phyloP scores from a whole-genome alignment of 2,888 invertebrate genomes.

The Polymixis lichenea region DNA sequence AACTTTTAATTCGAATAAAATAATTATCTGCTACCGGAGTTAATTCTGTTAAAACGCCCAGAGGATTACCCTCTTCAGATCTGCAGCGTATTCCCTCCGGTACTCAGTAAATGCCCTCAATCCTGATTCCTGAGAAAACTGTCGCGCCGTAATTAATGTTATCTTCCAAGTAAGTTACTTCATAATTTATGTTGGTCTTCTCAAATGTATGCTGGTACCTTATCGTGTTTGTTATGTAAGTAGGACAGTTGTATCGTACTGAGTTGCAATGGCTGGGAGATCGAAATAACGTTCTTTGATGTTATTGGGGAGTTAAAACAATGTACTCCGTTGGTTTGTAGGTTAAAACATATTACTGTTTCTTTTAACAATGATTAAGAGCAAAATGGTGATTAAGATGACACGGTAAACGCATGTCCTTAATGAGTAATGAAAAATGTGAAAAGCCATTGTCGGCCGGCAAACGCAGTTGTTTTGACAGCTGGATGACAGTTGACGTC shows the following conservation, averaged over 20 bases:
- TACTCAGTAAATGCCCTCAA: slow-evolving; percentile 30
- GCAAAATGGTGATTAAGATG: too few relatives aligned
- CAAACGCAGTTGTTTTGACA: too few relatives aligned
- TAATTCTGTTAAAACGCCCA: slow-evolving; percentile 44
- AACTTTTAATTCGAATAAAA: slow-evolving; percentile 36
- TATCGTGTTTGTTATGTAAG: slow-evolving; percentile 34
- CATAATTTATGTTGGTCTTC: slow-evolving; percentile 52
- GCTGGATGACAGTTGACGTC: too few relatives aligned
- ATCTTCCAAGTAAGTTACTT: slow-evolving; percentile 47
- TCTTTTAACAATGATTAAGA: too few relatives aligned
- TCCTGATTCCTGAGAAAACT: slow-evolving; percentile 45
- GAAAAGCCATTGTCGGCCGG: too few relatives aligned
- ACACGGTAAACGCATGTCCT: too few relatives aligned
- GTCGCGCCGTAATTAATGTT: slow-evolving; percentile 66
- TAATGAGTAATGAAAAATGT: too few relatives aligned
- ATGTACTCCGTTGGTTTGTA: too few relatives aligned
- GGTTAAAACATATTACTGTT: too few relatives aligned
- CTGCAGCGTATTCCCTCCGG: slow-evolving; percentile 44
- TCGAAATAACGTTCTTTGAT: not conserved
- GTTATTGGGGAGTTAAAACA: too few relatives aligned
- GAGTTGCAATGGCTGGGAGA: not conserved
- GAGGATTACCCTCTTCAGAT: slow-evolving; percentile 37
- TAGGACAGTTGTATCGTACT: slow-evolving; percentile 2
- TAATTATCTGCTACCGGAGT: slow-evolving; percentile 35
- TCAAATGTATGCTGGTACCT: slow-evolving; percentile 44